A percentile compares a stretch with the other conserved stretches of the same genome.
Evolutionary conservation across 2,888 invertebrate species (phyloP).

Genomic region (Drosophila subsilvestris): DNA sequence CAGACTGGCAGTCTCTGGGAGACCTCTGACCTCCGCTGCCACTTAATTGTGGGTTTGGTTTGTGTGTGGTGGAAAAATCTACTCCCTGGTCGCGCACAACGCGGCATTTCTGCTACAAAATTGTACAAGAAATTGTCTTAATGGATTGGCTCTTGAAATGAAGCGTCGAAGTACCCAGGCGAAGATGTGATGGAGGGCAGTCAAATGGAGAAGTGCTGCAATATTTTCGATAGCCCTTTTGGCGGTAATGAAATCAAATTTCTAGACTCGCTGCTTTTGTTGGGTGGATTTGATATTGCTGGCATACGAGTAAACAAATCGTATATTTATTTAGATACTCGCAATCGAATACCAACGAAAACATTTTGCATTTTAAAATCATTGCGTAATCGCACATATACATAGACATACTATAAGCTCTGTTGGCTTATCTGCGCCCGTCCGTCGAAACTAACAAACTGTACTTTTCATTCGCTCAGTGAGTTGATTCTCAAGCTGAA

Average conservation of each 20-base stretch:
- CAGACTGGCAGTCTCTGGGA: not conserved
- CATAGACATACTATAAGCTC: not conserved
- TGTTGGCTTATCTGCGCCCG: slow-evolving; percentile 17
- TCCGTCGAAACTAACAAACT: slow-evolving; percentile 42
- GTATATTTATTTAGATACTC: not conserved
- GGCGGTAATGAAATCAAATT: not conserved
- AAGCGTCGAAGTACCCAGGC: slow-evolving; percentile 9
- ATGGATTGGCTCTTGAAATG: slow-evolving; percentile 51
- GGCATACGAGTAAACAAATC: not conserved
- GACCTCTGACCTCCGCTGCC: slow-evolving; percentile 26
- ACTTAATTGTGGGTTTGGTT: slow-evolving; percentile 61
- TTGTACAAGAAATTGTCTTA: slow-evolving; percentile 60
- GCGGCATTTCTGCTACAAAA: slow-evolving; percentile 42
- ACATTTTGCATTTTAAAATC: not conserved
- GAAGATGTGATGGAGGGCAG: not conserved
- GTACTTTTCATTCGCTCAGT: slow-evolving; percentile 51
- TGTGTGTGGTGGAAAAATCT: slow-evolving; percentile 46
- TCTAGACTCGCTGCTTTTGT: not conserved
- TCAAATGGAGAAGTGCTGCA: not conserved
- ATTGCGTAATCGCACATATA: not conserved
- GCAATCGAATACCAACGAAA: not conserved
- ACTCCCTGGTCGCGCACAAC: slow-evolving; percentile 16
- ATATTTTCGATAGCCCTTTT: too few species aligned
- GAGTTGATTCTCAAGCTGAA: slow-evolving; percentile 13
- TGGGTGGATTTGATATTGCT: not conserved